A percentile compares a stretch with the other conserved stretches of the same genome.
phyloP scores from a whole-genome alignment of 1,140 invertebrate genomes.

The Batillaria attramentaria region DNA sequence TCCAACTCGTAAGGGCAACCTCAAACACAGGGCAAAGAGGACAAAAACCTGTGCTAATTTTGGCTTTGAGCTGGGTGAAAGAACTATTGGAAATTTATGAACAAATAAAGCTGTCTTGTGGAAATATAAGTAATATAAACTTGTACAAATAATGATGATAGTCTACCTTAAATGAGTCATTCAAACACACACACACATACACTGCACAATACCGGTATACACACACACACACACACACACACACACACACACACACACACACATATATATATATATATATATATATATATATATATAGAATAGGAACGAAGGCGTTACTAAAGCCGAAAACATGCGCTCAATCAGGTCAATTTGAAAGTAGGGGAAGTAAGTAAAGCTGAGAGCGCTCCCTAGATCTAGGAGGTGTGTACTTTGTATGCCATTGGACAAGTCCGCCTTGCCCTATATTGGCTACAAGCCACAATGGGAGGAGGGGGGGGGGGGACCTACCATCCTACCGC shows the following conservation, averaged over 20 bases:
- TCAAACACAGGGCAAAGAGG: no score
- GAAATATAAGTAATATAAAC: background rate
- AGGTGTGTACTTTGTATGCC: background rate
- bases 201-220: background rate
- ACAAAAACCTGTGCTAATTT: background rate
- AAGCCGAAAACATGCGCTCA: background rate
- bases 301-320: no score
- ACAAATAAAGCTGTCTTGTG: background rate
- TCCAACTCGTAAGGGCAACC: no score
- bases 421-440: background rate
- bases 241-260: constrained; percentile 10
- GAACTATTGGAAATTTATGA: background rate
- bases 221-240: background rate
- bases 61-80: background rate
- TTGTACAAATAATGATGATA: background rate
- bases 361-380: no score
- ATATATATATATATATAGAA: background rate
- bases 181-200: no score
- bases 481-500: no score
- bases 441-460: no score
- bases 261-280: background rate
- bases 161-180: background rate
- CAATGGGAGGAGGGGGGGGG: no score
- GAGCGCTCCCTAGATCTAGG: background rate
- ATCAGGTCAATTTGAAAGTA: background rate